Conservation (phyloP, 2,888 invertebrate genomes). For the Gandaritis pyraliata region DNA sequence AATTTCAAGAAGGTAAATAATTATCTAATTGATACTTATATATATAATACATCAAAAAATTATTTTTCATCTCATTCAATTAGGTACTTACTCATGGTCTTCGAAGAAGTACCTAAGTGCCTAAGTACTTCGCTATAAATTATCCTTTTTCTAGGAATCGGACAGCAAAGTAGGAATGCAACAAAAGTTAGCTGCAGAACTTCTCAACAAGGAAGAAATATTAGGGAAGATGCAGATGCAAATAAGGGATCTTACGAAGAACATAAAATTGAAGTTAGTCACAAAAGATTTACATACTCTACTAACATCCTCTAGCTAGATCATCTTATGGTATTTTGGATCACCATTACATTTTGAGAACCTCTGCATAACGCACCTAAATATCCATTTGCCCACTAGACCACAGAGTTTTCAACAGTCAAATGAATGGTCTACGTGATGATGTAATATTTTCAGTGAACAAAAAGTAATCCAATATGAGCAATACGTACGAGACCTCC, state of each 20-base stretch:
- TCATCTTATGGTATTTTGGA: too few species aligned
- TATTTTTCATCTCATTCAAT: too few species aligned
- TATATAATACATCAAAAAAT: background rate
- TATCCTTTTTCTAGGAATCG: constrained; percentile 58
- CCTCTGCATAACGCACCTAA: too few species aligned
- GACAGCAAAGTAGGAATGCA: constrained; percentile 76
- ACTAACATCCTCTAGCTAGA: too few species aligned
- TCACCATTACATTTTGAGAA: too few species aligned
- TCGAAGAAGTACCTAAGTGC: background rate
- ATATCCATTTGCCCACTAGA: too few species aligned
- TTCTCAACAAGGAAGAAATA: constrained; percentile 76
- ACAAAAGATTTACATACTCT: background rate
- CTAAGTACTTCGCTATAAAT: background rate
- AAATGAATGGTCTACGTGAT: too few species aligned
- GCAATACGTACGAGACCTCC: constrained; percentile 68
- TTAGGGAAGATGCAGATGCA: constrained; percentile 74
- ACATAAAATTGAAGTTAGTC: constrained; percentile 71
- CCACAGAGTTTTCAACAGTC: too few species aligned
- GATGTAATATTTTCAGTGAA: constrained; percentile 57
- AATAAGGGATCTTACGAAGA: constrained; percentile 73
- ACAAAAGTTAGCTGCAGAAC: constrained; percentile 78
- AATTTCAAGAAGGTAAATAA: constrained; percentile 51
- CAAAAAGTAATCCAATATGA: constrained; percentile 79
- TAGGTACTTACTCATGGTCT: too few species aligned
- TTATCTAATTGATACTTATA: background rate